Conservation (phyloP, 2,113 vertebrate genomes). For the Muntiacus reevesi region DNA sequence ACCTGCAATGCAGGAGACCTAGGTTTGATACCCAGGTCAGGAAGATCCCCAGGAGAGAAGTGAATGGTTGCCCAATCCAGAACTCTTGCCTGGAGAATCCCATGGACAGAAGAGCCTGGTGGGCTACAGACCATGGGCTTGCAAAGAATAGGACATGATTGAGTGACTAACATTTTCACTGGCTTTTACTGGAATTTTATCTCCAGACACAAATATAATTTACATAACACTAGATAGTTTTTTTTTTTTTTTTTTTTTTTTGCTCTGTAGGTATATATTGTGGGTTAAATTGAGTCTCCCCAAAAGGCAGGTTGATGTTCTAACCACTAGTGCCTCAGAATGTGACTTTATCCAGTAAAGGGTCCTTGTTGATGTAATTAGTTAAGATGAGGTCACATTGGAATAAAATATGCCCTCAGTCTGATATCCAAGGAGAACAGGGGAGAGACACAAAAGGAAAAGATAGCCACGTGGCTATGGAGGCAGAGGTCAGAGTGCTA, state of each 20-base stretch:
- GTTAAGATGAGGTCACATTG: neutral
- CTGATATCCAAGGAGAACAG: neutral
- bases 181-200: neutral
- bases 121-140: neutral
- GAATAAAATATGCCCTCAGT: neutral
- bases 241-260: neutral
- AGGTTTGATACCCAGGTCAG: neutral
- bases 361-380: neutral
- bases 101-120: neutral
- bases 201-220: neutral
- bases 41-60: neutral
- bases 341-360: neutral
- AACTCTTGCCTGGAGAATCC: neutral
- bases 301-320: neutral
- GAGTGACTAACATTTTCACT: neutral
- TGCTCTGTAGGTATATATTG: neutral
- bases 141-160: neutral
- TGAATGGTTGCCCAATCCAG: neutral
- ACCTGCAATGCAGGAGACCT: neutral
- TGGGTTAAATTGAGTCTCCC: neutral
- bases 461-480: neutral
- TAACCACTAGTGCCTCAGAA: neutral
- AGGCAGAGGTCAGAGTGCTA: neutral
- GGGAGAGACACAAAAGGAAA: neutral
- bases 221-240: neutral